phyloP scores from a whole-genome alignment of 2,888 invertebrate genomes.

The Rhyacophila evoluta region DNA sequence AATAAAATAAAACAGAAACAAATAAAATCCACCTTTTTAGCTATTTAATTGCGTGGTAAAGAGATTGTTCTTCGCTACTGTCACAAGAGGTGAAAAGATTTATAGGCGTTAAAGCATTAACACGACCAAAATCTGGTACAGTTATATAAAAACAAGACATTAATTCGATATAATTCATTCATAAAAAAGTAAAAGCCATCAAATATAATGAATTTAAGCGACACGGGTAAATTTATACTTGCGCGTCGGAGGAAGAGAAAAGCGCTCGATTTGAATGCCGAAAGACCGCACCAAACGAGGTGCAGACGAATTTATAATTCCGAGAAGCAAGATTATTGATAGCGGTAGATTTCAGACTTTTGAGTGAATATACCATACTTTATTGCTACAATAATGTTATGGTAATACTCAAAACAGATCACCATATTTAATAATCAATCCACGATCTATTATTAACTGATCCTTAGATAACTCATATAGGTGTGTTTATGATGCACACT shows the following conservation, averaged over 20 bases:
- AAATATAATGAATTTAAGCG: conserved; percentile 14
- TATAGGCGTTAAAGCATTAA: background rate
- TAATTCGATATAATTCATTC: conserved; percentile 18
- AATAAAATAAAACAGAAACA: too few species aligned
- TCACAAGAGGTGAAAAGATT: background rate
- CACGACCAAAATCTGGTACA: conserved; percentile 1
- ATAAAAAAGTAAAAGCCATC: background rate
- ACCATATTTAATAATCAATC: too few species aligned
- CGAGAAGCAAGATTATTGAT: background rate
- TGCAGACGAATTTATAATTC: background rate
- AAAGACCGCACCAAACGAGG: background rate
- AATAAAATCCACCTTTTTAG: too few species aligned
- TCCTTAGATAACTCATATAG: too few species aligned
- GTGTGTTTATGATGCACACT: too few species aligned
- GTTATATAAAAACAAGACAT: conserved; percentile 19
- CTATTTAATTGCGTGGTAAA: background rate
- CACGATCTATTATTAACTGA: too few species aligned
- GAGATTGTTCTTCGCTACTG: background rate
- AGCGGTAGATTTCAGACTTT: background rate
- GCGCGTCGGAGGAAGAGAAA: background rate
- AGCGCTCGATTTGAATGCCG: background rate
- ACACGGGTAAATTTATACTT: background rate
- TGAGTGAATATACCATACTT: background rate
- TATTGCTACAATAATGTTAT: too few species aligned
- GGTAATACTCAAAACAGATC: too few species aligned